Percentiles rank a stretch among this genome's conserved stretches.
Evolutionary conservation across 2,797 vertebrate species (phyloP).

Genomic region (Enteromius afrohamiltoni): DNA sequence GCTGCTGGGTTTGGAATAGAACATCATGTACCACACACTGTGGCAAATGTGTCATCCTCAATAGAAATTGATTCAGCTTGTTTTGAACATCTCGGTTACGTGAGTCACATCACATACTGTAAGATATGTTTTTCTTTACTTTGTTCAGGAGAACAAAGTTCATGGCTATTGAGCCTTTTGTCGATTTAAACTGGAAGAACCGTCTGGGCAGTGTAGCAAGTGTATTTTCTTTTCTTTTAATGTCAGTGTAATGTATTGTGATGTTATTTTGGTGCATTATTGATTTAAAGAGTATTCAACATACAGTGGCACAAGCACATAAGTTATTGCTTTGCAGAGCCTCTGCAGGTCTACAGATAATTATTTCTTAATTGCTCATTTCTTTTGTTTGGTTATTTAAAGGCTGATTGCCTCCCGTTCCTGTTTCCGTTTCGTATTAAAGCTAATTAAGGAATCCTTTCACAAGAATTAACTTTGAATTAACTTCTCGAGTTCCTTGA

Average conservation of each 20-base stretch:
- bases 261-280: slow-evolving; percentile 12
- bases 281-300: not conserved
- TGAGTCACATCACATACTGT: slow-evolving; percentile 33
- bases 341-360: slow-evolving; percentile 8
- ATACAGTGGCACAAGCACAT: not conserved
- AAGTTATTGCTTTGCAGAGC: not conserved
- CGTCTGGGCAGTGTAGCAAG: not conserved
- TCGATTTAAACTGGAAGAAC: not conserved
- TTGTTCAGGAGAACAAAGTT: not conserved
- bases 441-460: slow-evolving; percentile 7
- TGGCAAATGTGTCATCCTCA: slow-evolving; percentile 49
- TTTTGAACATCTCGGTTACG: slow-evolving; percentile 37
- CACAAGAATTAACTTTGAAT: not conserved
- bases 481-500: not conserved
- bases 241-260: not conserved
- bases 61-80: slow-evolving; percentile 34
- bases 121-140: slow-evolving; percentile 24
- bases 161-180: not conserved
- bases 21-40: slow-evolving; percentile 31
- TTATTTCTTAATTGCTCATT: not conserved
- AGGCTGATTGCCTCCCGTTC: not conserved
- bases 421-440: slow-evolving; percentile 1
- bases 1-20: slow-evolving; percentile 21
- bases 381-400: slow-evolving; percentile 2
- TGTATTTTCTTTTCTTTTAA: not conserved